A percentile compares a stretch with the other conserved stretches of the same genome.
Conservation (phyloP, 53 echinoderm and acorn worm species). For the Paracentrotus lividus region DNA sequence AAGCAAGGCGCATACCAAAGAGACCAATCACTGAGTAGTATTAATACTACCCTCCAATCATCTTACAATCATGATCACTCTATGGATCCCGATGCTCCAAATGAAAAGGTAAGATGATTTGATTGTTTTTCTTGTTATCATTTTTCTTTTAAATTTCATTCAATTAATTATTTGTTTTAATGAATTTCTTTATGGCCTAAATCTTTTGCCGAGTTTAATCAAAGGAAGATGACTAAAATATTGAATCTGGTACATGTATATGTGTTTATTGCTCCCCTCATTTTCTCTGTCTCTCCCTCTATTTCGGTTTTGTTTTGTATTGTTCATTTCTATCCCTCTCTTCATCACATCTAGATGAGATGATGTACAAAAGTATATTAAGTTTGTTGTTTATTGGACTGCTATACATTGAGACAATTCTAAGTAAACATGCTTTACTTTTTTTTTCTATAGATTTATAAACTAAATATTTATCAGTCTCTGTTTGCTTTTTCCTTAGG, state of each 20-base stretch:
- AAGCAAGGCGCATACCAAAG: constrained; percentile 87
- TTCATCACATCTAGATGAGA: no score
- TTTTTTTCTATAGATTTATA: not conserved
- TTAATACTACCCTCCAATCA: constrained; percentile 41
- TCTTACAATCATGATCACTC: constrained; percentile 13
- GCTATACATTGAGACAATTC: not conserved
- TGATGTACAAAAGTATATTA: no score
- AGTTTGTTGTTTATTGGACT: no score
- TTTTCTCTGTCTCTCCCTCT: no score
- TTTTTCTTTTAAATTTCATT: not conserved
- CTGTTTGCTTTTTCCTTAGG: not conserved
- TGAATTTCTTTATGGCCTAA: not conserved
- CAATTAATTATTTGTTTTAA: not conserved
- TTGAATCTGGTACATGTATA: no score
- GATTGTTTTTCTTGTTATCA: not conserved
- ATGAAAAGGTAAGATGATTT: constrained; percentile 45
- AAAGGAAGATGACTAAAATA: not conserved
- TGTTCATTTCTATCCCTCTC: no score
- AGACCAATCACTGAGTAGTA: constrained; percentile 76
- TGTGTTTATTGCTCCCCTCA: no score
- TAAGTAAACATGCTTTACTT: not conserved
- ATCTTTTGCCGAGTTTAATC: not conserved
- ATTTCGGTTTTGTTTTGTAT: no score
- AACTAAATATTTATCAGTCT: not conserved
- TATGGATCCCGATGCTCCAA: not conserved